Percentiles rank a stretch among this genome's conserved stretches.
phyloP scores from a whole-genome alignment of 2,888 invertebrate species.

The Heterodera filipjevi region DNA sequence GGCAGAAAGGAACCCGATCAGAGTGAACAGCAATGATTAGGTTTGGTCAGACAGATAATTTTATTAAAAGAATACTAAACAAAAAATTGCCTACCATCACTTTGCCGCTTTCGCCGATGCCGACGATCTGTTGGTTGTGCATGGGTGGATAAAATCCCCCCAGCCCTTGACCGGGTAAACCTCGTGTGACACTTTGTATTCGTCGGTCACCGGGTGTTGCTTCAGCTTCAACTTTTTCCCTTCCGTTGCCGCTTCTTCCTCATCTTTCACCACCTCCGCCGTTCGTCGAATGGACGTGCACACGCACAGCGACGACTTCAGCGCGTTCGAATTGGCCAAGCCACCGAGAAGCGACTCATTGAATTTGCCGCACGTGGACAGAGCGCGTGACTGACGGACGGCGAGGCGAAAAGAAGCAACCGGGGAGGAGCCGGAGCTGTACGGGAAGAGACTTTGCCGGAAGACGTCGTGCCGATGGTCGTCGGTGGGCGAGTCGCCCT shows the following conservation, averaged over 20 bases:
- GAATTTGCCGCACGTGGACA: conserved; percentile 25
- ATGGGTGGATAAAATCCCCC: conserved; percentile 10
- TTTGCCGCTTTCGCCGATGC: conserved; percentile 96
- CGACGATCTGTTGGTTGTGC: conserved; percentile 76
- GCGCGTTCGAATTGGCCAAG: background rate
- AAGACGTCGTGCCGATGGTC: background rate
- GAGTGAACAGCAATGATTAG: too few relatives aligned
- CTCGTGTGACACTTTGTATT: conserved; percentile 61
- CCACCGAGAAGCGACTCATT: conserved; percentile 25
- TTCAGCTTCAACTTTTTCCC: conserved; percentile 52
- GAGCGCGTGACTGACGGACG: conserved; percentile 24
- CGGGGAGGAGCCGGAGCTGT: conserved; percentile 21
- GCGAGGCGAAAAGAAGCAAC: conserved; percentile 24
- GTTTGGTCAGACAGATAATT: too few relatives aligned
- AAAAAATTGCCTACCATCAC: conserved; percentile 72
- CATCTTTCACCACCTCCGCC: background rate
- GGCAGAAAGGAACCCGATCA: too few relatives aligned
- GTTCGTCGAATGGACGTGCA: conserved; percentile 25
- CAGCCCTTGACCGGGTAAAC: conserved; percentile 34
- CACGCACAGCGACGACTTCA: conserved; percentile 24
- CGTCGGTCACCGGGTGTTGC: conserved; percentile 59
- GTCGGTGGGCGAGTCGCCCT: background rate
- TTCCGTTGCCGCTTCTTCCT: conserved; percentile 2
- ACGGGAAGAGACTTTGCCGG: conserved; percentile 11
- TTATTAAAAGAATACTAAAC: background rate